Evolutionary conservation across 2,888 invertebrate species (phyloP).

Genomic region (Cenopis cana): DNA sequence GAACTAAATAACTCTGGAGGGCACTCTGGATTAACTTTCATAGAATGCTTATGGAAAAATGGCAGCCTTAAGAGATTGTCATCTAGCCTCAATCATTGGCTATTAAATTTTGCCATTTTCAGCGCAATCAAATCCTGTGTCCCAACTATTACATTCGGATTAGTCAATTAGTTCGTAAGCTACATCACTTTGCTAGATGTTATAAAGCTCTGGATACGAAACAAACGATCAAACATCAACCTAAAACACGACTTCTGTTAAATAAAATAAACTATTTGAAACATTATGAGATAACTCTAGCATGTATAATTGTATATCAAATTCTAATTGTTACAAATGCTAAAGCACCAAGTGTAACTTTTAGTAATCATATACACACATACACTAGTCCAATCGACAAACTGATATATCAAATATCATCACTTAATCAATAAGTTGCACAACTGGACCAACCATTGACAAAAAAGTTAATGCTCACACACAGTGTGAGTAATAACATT

Average conservation of each 20-base stretch:
- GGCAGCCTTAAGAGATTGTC: background rate
- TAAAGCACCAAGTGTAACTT: constrained; percentile 23
- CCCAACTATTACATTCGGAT: background rate
- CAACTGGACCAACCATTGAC: constrained; percentile 34
- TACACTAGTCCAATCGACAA: constrained; percentile 28
- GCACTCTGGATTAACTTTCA: background rate
- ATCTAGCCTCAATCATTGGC: background rate
- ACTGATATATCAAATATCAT: constrained; percentile 38
- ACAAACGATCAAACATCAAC: constrained; percentile 63
- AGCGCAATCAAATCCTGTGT: background rate
- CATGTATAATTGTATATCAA: constrained; percentile 3
- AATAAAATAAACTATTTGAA: constrained; percentile 61
- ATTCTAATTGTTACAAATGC: constrained; percentile 27
- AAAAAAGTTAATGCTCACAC: constrained; percentile 27
- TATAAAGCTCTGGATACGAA: constrained; percentile 53
- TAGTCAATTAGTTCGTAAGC: constrained; percentile 21
- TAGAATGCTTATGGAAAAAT: background rate
- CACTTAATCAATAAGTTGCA: constrained; percentile 42
- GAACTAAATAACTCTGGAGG: constrained; percentile 13
- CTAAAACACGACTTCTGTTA: constrained; percentile 69
- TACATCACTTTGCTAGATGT: constrained; percentile 41
- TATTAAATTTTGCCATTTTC: background rate
- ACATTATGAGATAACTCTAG: constrained; percentile 41
- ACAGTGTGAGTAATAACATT: constrained; percentile 30
- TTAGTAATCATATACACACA: constrained; percentile 29